Conservation (phyloP, 2,888 invertebrate genomes). For the Lutraria lutraria region DNA sequence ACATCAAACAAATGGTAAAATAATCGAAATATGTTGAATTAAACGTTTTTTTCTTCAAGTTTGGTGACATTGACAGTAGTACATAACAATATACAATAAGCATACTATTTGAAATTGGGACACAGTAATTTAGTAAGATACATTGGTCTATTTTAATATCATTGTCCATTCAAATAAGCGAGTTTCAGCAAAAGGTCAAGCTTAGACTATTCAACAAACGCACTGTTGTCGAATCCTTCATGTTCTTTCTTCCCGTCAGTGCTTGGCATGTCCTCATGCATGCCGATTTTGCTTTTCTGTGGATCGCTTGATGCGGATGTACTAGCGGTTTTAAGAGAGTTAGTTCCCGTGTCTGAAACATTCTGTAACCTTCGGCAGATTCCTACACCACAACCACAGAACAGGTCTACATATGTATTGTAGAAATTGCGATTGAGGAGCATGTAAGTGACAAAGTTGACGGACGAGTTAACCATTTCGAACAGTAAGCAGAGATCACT, state of each 20-base stretch:
- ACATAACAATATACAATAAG: too few species aligned
- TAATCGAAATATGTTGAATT: too few species aligned
- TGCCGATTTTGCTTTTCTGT: not conserved
- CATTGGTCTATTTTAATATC: too few species aligned
- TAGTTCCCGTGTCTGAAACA: not conserved
- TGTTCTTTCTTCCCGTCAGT: not conserved
- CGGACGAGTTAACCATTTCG: slow-evolving; percentile 69
- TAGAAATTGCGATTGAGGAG: slow-evolving; percentile 66
- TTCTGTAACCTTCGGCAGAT: too few species aligned
- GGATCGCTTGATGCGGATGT: not conserved
- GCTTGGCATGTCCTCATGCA: not conserved
- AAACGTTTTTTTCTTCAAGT: too few species aligned
- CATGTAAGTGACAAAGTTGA: slow-evolving; percentile 74
- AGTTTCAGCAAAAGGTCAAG: too few species aligned
- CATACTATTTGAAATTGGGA: too few species aligned
- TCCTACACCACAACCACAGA: slow-evolving; percentile 52
- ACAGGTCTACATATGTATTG: slow-evolving; percentile 51
- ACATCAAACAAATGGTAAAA: too few species aligned
- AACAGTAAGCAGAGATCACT: slow-evolving; percentile 69
- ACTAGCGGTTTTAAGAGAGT: not conserved
- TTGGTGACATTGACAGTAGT: too few species aligned
- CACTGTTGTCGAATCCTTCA: not conserved
- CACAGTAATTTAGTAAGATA: too few species aligned
- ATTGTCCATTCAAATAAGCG: too few species aligned
- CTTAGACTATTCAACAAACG: not conserved